A percentile compares a stretch with the other conserved stretches of the same genome.
phyloP scores from a whole-genome alignment of 2,888 invertebrate genomes.

The Papilio gigon region DNA sequence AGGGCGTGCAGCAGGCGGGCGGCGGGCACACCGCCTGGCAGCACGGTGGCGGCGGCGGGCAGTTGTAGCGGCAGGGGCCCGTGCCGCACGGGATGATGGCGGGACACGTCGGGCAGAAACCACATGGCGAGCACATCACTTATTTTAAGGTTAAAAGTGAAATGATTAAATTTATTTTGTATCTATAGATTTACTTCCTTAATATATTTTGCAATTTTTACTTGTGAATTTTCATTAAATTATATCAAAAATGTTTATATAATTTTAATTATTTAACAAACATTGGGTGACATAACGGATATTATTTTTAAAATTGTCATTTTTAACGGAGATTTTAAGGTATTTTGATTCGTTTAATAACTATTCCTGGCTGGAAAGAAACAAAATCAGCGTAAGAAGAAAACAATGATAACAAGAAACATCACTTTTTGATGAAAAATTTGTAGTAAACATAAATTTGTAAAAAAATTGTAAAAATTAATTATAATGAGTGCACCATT shows the following conservation, averaged over 20 bases:
- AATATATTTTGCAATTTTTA: constrained; percentile 39
- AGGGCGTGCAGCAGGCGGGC: constrained; percentile 71
- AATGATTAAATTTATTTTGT: constrained; percentile 7
- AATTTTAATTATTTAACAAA: constrained; percentile 32
- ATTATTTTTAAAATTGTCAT: constrained; percentile 39
- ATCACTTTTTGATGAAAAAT: constrained; percentile 29
- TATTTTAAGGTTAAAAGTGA: constrained; percentile 15
- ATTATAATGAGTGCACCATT: constrained; percentile 74
- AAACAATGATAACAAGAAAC: neutral
- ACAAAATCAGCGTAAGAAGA: constrained; percentile 2
- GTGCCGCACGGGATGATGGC: constrained; percentile 70
- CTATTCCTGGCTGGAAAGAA: constrained; percentile 16
- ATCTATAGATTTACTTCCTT: constrained; percentile 14
- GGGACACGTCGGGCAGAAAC: constrained; percentile 71
- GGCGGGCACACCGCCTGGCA: constrained; percentile 72
- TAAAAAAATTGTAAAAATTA: constrained; percentile 51
- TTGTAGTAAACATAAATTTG: constrained; percentile 40
- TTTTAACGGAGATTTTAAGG: neutral
- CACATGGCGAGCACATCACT: constrained; percentile 60
- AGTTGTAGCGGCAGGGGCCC: constrained; percentile 61
- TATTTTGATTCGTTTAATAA: neutral
- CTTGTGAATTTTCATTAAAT: constrained; percentile 33
- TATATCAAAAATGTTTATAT: constrained; percentile 29
- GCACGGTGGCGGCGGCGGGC: constrained; percentile 67
- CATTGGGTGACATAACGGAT: constrained; percentile 17